Evolutionary conservation across 2,888 invertebrate genomes (phyloP).

Genomic region (Nipponacmea schrenckii): DNA sequence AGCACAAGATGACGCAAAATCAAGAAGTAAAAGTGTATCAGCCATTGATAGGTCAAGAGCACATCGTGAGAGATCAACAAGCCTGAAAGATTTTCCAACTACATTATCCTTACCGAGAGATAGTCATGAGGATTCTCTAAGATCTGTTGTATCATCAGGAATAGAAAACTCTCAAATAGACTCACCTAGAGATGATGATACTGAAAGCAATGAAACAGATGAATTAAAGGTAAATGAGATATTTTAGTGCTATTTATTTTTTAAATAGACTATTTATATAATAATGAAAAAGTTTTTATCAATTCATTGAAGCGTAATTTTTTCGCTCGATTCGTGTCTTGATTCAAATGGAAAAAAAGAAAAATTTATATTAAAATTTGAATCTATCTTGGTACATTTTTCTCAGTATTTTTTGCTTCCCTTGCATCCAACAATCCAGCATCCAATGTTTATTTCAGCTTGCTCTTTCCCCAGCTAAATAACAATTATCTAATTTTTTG

Average conservation of each 20-base stretch:
- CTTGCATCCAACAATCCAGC: too few species aligned
- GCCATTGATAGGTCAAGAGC: conserved; percentile 40
- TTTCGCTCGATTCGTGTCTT: too few species aligned
- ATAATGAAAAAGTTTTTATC: not conserved
- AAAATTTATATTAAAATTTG: too few species aligned
- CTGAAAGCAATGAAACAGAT: conserved; percentile 63
- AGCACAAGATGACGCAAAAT: conserved; percentile 44
- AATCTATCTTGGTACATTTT: too few species aligned
- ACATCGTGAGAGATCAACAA: conserved; percentile 51
- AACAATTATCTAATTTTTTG: too few species aligned
- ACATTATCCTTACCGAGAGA: conserved; percentile 45
- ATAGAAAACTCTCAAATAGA: conserved; percentile 16
- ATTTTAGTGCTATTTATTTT: not conserved
- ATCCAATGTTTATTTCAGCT: too few species aligned
- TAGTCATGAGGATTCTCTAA: conserved; percentile 23
- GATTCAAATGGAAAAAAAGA: too few species aligned
- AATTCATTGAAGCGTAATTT: not conserved
- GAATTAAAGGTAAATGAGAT: conserved; percentile 61
- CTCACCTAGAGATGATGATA: conserved; percentile 33
- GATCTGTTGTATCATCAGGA: conserved; percentile 26
- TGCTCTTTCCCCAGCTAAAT: too few species aligned
- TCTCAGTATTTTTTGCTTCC: too few species aligned
- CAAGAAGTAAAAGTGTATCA: conserved; percentile 18
- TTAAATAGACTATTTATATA: not conserved
- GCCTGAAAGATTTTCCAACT: conserved; percentile 54